A percentile compares a stretch with the other conserved stretches of the same genome.
These are phyloP conservation scores for Oreocharis arfaki DNA, from an alignment of 2,113 vertebrate genomes.

Conservation along the genomic window DNA sequence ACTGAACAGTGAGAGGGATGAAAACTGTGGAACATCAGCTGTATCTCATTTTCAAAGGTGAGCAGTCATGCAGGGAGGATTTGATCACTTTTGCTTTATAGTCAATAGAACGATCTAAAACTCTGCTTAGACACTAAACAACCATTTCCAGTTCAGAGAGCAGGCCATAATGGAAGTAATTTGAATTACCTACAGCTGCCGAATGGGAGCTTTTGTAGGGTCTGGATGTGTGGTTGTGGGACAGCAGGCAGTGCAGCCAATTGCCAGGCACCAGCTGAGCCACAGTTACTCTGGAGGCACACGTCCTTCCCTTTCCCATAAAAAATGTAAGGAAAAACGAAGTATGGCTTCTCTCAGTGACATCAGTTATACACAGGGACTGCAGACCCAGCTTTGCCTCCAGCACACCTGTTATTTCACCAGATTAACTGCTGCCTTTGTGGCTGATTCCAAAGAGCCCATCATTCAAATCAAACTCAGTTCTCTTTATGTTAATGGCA, in stretches of 20 bases:
- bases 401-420: background rate
- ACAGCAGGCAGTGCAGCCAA: background rate
- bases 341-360: background rate
- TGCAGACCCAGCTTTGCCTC: background rate
- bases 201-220: background rate
- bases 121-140: background rate
- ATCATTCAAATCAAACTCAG: background rate
- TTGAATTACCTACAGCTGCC: background rate
- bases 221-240: rapidly evolving
- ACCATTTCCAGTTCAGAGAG: background rate
- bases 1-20: background rate
- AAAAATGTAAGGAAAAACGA: background rate
- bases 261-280: background rate
- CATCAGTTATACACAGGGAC: background rate
- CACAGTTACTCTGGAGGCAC: rapidly evolving
- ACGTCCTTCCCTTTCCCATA: rapidly evolving
- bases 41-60: background rate
- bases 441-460: background rate
- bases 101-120: background rate
- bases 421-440: background rate
- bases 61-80: background rate
- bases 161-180: background rate
- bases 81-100: background rate
- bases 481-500: conserved; percentile 22
- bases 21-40: background rate